Conservation (phyloP, 2,797 vertebrate genomes). For the Sebastes cheni region DNA sequence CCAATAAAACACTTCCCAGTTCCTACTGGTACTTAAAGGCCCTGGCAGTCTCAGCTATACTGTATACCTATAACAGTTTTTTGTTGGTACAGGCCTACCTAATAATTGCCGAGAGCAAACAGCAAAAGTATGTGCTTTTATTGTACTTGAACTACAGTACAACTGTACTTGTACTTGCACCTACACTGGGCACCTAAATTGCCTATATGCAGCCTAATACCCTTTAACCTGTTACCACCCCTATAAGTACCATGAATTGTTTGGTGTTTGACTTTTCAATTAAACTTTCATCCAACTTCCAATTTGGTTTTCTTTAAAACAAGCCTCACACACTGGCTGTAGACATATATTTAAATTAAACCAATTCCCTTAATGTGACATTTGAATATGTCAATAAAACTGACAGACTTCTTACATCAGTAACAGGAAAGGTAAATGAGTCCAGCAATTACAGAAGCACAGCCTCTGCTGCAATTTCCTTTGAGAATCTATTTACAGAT, state of each 20-base stretch:
- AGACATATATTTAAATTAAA: not conserved
- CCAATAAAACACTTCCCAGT: not conserved
- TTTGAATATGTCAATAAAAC: not conserved
- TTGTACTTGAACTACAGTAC: not conserved
- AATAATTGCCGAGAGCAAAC: not conserved
- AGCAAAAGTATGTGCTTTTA: not conserved
- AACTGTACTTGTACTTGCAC: not conserved
- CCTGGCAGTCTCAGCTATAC: not conserved
- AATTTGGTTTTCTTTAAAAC: not conserved
- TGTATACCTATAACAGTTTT: not conserved
- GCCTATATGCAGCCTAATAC: not conserved
- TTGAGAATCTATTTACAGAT: conserved; percentile 13
- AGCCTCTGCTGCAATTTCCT: not conserved
- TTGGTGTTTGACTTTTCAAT: not conserved
- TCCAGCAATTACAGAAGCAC: not conserved
- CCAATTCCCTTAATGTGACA: not conserved
- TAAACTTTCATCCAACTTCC: not conserved
- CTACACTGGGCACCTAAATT: not conserved
- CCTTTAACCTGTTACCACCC: not conserved
- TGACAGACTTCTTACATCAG: conserved; percentile 1
- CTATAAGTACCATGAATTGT: not conserved
- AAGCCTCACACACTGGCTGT: not conserved
- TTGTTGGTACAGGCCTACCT: not conserved
- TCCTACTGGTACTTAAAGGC: not conserved
- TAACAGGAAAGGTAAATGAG: conserved; percentile 10